phyloP scores from a whole-genome alignment of 2,888 invertebrate species.

The Lacanobia wlatinum region DNA sequence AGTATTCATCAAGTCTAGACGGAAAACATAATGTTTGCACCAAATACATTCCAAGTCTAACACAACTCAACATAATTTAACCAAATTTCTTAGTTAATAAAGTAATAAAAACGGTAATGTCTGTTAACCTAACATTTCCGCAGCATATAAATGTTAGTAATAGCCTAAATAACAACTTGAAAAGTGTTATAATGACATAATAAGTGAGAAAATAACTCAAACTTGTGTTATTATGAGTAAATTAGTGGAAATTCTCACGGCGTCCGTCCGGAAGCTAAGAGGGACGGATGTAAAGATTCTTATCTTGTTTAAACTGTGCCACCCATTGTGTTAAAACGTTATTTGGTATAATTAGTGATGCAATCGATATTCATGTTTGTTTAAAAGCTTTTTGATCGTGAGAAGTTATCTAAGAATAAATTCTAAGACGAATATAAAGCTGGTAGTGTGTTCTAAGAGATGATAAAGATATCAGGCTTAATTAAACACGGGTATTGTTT shows the following conservation, averaged over 20 bases:
- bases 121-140: conserved; percentile 51
- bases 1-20: conserved; percentile 3
- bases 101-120: conserved; percentile 59
- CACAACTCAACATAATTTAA: conserved; percentile 20
- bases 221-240: conserved; percentile 51
- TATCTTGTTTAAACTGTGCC: conserved; percentile 65
- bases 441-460: conserved; percentile 8
- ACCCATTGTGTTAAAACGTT: conserved; percentile 64
- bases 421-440: conserved; percentile 21
- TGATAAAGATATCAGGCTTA: conserved; percentile 34
- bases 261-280: conserved; percentile 59
- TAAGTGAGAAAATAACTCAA: conserved; percentile 59
- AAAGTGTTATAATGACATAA: conserved; percentile 66
- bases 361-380: conserved; percentile 69
- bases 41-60: conserved; percentile 13
- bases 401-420: conserved; percentile 48
- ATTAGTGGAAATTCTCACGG: conserved; percentile 63
- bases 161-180: conserved; percentile 37
- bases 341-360: conserved; percentile 67
- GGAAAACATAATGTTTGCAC: conserved; percentile 1
- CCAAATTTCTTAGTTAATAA: conserved; percentile 27
- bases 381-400: conserved; percentile 63
- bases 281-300: conserved; percentile 60
- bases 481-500: conserved; percentile 32
- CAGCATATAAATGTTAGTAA: conserved; percentile 43